phyloP scores from a whole-genome alignment of 2,888 invertebrate genomes.

The Lycocerus yunnanus region DNA sequence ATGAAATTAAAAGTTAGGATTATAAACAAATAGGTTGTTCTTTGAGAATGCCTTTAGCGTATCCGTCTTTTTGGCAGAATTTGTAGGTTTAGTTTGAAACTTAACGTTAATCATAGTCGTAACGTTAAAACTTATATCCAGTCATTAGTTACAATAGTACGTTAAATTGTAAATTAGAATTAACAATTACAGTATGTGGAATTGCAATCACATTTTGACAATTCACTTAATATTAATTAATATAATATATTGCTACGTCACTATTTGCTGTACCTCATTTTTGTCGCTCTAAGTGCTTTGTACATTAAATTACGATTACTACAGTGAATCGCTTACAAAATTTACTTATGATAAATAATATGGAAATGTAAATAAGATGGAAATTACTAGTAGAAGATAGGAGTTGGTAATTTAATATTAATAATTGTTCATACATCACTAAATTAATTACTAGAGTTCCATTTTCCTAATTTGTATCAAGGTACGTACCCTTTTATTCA shows the following conservation, averaged over 20 bases:
- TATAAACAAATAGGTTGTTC: not conserved
- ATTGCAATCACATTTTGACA: not conserved
- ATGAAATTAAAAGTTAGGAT: not conserved
- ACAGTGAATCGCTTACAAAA: not conserved
- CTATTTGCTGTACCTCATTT: not conserved
- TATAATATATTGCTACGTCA: not conserved
- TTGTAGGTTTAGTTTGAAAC: not conserved
- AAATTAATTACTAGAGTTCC: not conserved
- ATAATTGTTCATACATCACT: not conserved
- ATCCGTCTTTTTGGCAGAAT: conserved; percentile 2
- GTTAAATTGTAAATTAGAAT: not conserved
- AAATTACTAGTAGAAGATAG: not conserved
- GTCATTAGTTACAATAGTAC: not conserved
- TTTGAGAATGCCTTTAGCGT: not conserved
- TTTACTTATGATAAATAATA: not conserved
- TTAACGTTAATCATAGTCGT: not conserved
- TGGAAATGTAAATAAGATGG: not conserved
- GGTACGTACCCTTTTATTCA: not conserved
- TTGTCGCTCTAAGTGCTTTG: not conserved
- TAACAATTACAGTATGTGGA: not conserved
- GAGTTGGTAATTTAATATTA: not conserved
- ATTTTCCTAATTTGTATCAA: no score
- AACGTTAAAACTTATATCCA: not conserved
- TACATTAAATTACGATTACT: not conserved
- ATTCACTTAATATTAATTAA: not conserved